Conservation (phyloP, 2,113 vertebrate genomes). For the Caloenas nicobarica region DNA sequence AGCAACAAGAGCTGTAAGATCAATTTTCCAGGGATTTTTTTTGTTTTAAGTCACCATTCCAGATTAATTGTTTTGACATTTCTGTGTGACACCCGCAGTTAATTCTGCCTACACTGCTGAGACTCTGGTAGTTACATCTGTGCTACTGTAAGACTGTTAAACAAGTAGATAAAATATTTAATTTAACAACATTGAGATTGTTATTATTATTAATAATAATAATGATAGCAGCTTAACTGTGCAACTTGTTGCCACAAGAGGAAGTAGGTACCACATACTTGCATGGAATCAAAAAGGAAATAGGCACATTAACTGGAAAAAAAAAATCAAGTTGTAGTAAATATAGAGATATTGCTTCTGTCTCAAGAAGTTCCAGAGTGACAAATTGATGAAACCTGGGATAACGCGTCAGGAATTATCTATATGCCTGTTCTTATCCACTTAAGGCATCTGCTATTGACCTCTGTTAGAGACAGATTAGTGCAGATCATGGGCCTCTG, state of each 20-base stretch:
- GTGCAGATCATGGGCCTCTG: background rate
- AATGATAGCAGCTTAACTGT: background rate
- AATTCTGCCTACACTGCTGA: slow-evolving; percentile 1
- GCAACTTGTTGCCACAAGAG: background rate
- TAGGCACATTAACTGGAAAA: background rate
- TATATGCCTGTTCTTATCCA: background rate
- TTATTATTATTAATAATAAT: background rate
- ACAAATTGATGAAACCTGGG: background rate
- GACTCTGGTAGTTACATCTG: background rate
- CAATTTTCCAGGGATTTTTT: background rate
- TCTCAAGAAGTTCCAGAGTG: background rate
- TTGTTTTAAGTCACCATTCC: background rate
- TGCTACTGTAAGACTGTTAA: background rate
- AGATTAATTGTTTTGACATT: slow-evolving; percentile 59
- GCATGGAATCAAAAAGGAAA: slow-evolving; percentile 28
- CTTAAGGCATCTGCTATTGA: background rate
- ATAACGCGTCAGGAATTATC: background rate
- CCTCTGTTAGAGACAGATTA: background rate
- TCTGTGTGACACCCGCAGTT: slow-evolving; percentile 38
- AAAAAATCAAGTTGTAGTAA: background rate
- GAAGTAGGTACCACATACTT: background rate
- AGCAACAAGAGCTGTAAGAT: slow-evolving; percentile 11
- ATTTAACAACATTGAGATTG: background rate
- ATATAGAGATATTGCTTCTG: background rate
- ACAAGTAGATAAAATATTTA: background rate